Base-by-base conservation (phyloP, 2,888 invertebrate species). In the Lasioglossum zephyrum region DNA sequence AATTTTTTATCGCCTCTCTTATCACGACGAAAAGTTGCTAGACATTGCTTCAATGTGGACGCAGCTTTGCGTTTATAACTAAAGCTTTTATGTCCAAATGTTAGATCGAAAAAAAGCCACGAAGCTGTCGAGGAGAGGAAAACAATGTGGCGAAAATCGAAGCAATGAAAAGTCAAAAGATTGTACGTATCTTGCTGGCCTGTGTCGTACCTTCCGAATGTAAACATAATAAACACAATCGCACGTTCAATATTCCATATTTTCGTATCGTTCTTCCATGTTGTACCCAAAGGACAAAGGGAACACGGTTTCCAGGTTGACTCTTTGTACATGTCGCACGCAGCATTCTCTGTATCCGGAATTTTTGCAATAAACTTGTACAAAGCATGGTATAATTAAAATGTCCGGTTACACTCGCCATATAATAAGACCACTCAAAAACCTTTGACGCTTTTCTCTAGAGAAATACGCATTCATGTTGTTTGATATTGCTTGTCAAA, bases 261-360 rank as follows among this genome's bases (percentile, higher is more conserved):
- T 70, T 70, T 41, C 41, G n/a, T 70, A 41, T n/a, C n/a, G 44
- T 72, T 44, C 26, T 47, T 72, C 72, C 72, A 16, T 41, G 26
- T 47, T 41, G 26, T 44, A 26, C 44, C 26, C n/a, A 72, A 72
- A 47, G 72, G 72, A 72, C 72, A 72, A 72, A 72, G 72, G 72
- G 44, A 41, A 72, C 72, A 26, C 47, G 72, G 44, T 18, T 47
- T 44, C 5, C 72, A n/a, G 16, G 72, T 72, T 44, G 18, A 8
- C 72, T 26, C 72, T 72, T 47, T 72, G 44, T 72, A 44, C 31
- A 47, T 41, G 44, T 47, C 72, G 72, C 47, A 47, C 72, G 72
- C 72, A 44, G 39, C 72, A 13, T 26, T 26, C 72, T 39, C 44
- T 44, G 39, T 18, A 9, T 8, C 31, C 44, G 39, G 4, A 72